These are phyloP conservation scores for Drosophila aff. DNA, from an alignment of 1,140 invertebrate genomes.

Conservation along the genomic window DNA sequence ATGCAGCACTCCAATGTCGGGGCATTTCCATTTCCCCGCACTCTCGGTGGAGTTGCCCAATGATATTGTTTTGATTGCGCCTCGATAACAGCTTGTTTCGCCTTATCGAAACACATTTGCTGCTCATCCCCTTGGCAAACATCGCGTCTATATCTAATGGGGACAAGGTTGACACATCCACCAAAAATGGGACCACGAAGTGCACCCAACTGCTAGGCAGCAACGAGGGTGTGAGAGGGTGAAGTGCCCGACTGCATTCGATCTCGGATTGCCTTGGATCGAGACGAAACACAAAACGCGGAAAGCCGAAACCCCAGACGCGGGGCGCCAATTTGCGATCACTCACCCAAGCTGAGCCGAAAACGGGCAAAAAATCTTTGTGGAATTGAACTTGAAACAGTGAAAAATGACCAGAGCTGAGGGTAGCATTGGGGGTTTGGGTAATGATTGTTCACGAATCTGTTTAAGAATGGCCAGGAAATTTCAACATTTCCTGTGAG, in stretches of 20 bases:
- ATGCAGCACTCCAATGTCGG: constrained; percentile 28
- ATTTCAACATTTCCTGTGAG: not conserved
- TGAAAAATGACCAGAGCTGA: not conserved
- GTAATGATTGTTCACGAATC: not conserved
- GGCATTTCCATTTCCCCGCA: constrained; percentile 14
- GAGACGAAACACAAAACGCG: constrained; percentile 49
- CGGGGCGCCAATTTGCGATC: constrained; percentile 25
- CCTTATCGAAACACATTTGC: constrained; percentile 65
- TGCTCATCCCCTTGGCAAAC: constrained; percentile 57
- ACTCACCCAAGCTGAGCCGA: not conserved
- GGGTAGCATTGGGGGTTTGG: not conserved
- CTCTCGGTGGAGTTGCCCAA: constrained; percentile 13
- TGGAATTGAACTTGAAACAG: constrained; percentile 28
- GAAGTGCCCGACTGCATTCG: constrained; percentile 18
- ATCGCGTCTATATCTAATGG: constrained; percentile 57
- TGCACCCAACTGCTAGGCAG: constrained; percentile 29
- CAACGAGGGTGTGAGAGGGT: constrained; percentile 4
- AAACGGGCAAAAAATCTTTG: constrained; percentile 3
- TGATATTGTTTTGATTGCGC: constrained; percentile 68
- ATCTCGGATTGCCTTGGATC: constrained; percentile 20
- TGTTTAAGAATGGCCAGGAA: not conserved
- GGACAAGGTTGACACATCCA: constrained; percentile 70
- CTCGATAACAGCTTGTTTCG: constrained; percentile 67
- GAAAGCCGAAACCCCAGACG: constrained; percentile 55
- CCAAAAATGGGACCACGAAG: constrained; percentile 49